phyloP scores from a whole-genome alignment of 2,113 vertebrate species.

The Corythaeola cristata region DNA sequence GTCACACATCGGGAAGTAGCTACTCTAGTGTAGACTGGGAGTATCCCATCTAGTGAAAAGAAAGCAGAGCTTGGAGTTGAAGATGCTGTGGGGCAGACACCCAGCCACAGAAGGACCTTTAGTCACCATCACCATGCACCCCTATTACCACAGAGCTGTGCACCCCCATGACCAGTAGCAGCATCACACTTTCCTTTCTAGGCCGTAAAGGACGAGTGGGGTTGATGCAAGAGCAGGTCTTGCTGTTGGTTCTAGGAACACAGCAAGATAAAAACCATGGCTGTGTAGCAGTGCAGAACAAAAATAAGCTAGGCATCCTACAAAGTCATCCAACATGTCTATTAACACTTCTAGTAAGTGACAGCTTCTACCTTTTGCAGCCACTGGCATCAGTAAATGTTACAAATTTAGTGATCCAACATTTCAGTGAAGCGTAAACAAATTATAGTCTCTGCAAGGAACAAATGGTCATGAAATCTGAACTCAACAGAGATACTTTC shows the following conservation, averaged over 20 bases:
- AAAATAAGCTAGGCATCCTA: conserved; percentile 10
- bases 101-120: neutral
- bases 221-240: neutral
- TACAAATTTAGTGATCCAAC: neutral
- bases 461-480: conserved; percentile 16
- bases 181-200: neutral
- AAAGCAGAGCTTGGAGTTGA: neutral
- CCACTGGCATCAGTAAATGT: neutral
- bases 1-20: neutral
- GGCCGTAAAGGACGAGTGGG: neutral
- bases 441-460: neutral
- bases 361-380: conserved; percentile 32
- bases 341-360: neutral
- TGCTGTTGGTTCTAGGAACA: neutral
- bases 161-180: neutral
- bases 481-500: neutral
- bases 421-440: neutral
- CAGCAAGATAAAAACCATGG: neutral
- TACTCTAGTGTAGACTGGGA: neutral
- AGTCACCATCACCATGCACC: neutral
- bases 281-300: neutral
- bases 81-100: neutral
- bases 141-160: neutral
- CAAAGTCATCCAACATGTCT: neutral
- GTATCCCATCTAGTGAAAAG: neutral